These are phyloP conservation scores for Microcebus jonahi DNA, from an alignment of 2,113 vertebrate species.

Conservation along the genomic window DNA sequence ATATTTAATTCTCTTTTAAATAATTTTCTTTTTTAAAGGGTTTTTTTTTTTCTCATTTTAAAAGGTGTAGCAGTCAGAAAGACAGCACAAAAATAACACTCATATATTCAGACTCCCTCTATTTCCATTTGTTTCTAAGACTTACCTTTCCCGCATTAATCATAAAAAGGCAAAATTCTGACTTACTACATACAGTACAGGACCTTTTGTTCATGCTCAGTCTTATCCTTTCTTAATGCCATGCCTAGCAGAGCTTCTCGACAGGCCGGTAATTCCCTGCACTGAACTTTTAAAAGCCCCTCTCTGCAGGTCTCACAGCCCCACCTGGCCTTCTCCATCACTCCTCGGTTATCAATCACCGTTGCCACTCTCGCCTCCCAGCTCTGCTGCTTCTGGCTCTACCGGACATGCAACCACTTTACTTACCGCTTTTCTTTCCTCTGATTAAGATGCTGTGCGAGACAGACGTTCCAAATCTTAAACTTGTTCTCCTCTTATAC, in stretches of 20 bases:
- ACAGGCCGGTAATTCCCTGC: background rate
- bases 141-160: constrained; percentile 44
- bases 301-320: background rate
- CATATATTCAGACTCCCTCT: background rate
- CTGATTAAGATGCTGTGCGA: background rate
- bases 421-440: background rate
- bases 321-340: background rate
- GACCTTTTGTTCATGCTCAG: background rate
- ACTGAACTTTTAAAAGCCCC: background rate
- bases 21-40: background rate
- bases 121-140: constrained; percentile 24
- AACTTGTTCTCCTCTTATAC: background rate
- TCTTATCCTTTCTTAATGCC: background rate
- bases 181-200: background rate
- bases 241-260: background rate
- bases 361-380: background rate
- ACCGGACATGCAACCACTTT: background rate
- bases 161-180: constrained; percentile 35
- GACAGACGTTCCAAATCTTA: background rate
- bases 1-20: background rate
- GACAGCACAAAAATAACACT: background rate
- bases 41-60: background rate
- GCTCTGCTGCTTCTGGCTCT: background rate
- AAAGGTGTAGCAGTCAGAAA: background rate
- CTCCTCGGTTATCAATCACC: rapidly evolving